Evolutionary conservation across 2,113 vertebrate genomes (phyloP).

Genomic region (Podilymbus podiceps): DNA sequence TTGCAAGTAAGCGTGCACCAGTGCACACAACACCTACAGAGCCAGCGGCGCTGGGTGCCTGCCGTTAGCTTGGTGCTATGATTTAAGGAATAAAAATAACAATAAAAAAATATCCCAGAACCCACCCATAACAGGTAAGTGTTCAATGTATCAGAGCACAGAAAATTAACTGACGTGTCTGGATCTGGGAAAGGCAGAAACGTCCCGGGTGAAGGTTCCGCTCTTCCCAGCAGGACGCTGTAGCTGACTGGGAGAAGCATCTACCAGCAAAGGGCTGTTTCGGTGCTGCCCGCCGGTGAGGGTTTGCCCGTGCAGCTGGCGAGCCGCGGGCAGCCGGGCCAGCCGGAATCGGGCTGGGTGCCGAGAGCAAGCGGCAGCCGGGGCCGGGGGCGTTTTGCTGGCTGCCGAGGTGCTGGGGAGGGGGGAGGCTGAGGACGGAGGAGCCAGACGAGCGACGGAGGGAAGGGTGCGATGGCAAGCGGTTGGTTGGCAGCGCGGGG

Average conservation of each 20-base stretch:
- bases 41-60: not conserved
- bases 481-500: not conserved
- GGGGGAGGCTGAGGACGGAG: not conserved
- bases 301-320: not conserved
- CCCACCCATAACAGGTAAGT: accelerated
- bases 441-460: not conserved
- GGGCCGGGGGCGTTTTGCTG: not conserved
- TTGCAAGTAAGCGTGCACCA: not conserved
- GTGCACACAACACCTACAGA: not conserved
- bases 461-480: not conserved
- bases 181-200: not conserved
- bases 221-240: not conserved
- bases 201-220: not conserved
- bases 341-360: not conserved
- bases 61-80: no score
- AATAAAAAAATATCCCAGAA: not conserved
- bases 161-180: not conserved
- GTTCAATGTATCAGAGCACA: not conserved
- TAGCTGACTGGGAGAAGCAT: not conserved
- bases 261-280: not conserved
- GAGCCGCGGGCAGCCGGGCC: not conserved
- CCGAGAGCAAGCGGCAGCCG: not conserved
- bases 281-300: not conserved
- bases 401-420: not conserved
- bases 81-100: no score